phyloP scores from a whole-genome alignment of 2,888 invertebrate genomes.

The Epirrhoe tristata region DNA sequence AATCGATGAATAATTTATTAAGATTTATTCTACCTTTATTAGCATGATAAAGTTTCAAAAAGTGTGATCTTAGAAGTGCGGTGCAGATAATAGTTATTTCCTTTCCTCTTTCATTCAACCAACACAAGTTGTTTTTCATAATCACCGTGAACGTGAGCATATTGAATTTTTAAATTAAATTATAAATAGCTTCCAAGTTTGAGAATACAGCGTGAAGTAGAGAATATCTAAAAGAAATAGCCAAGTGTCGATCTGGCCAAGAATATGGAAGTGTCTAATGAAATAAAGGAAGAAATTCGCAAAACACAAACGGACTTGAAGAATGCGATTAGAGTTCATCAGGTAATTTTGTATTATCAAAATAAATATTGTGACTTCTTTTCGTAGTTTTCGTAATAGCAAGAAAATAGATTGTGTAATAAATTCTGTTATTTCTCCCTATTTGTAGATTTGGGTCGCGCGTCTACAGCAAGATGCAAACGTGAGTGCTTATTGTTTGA shows the following conservation, averaged over 20 bases:
- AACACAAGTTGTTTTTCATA: constrained; percentile 7
- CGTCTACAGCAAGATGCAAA: constrained; percentile 84
- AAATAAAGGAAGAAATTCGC: constrained; percentile 86
- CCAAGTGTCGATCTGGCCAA: constrained; percentile 10
- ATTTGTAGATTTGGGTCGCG: constrained; percentile 77
- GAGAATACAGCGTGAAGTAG: background rate
- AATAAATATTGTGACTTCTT: background rate
- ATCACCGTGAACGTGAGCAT: constrained; percentile 23
- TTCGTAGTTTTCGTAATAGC: background rate
- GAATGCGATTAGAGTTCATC: constrained; percentile 87
- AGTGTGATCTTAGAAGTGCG: too few species aligned
- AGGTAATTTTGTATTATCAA: constrained; percentile 70
- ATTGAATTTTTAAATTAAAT: constrained; percentile 22
- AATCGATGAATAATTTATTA: too few species aligned
- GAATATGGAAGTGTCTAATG: constrained; percentile 86
- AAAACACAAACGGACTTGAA: constrained; percentile 86
- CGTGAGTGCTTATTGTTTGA: constrained; percentile 62
- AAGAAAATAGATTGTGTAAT: background rate
- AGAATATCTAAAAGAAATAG: background rate
- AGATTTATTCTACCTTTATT: too few species aligned
- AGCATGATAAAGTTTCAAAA: too few species aligned
- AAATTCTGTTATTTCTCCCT: background rate
- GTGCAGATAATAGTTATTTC: too few species aligned
- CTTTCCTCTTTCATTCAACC: background rate
- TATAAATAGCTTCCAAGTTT: constrained; percentile 3